phyloP scores from a whole-genome alignment of 2,113 vertebrate species.

The Buteo buteo region DNA sequence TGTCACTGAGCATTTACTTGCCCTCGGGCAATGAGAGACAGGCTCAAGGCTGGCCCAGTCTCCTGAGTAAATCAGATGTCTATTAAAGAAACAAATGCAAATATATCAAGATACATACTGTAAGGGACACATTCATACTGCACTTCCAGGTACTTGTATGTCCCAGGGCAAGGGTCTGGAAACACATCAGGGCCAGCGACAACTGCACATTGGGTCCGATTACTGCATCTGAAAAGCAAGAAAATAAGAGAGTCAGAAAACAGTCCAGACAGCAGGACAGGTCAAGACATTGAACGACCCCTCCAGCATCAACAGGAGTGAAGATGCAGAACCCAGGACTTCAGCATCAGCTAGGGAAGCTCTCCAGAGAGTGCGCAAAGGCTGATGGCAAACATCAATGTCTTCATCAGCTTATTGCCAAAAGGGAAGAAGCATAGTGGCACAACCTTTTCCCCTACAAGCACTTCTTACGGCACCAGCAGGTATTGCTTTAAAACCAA shows the following conservation, averaged over 20 bases:
- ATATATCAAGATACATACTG: conserved; percentile 82
- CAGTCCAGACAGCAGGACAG: not conserved
- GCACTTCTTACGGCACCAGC: not conserved
- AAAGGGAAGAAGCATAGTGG: not conserved
- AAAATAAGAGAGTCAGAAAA: not conserved
- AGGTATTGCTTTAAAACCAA: not conserved
- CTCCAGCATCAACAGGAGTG: not conserved
- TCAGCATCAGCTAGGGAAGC: not conserved
- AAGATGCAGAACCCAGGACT: not conserved
- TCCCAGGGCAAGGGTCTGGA: conserved; percentile 93
- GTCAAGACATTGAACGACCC: not conserved
- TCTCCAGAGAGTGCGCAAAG: rapidly evolving
- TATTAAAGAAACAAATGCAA: not conserved
- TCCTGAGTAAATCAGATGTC: not conserved
- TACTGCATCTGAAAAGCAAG: conserved; percentile 88
- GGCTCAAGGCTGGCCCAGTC: not conserved
- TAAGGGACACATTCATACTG: conserved; percentile 97
- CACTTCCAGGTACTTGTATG: conserved; percentile 95
- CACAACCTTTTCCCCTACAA: not conserved
- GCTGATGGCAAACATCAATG: not conserved
- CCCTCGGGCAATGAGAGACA: not conserved
- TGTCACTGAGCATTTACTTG: not conserved
- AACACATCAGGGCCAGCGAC: conserved; percentile 94
- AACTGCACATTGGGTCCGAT: conserved; percentile 93
- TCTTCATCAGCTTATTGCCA: not conserved